Evolutionary conservation across 1,140 invertebrate species (phyloP), one percentile per base, ranked within the genome.

Genomic region (Nephila pilipes): DNA sequence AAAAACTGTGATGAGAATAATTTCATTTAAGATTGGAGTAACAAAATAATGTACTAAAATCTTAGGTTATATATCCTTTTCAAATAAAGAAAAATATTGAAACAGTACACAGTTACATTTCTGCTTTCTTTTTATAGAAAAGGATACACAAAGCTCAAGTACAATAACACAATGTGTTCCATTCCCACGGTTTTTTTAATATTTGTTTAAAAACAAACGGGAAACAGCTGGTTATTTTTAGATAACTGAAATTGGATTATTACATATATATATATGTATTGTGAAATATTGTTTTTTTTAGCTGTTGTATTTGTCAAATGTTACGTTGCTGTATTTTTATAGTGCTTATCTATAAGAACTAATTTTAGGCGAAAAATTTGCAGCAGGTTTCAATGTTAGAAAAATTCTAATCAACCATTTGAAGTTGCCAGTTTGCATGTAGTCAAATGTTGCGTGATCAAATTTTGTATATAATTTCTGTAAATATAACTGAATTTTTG

Each of bases 401-500:
- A 69, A 90, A 87, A 90, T 46, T 55, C 29, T 32, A 79, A 75
- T 69, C 32, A 55, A 80, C 29, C 65, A 90, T 65, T 85, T 92
- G 90, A 92, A 92, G 90, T 92, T 92, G 90, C 90, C 58, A 92
- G 60, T 92, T 92, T 92, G 90, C 90, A 85, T 92, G 79, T 92
- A 92, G 90, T 92, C 90, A 85, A 92, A 85, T 85, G 81, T 92
- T 92, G 46, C 22, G 90, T 92, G 81, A 85, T 92, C 57, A 92
- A 81, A 85, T 92, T 92, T 92, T 92, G 90, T 92, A 92, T 92
- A 92, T 92, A 92, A 92, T 92, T 92, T 92, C 5, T 92, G 90
- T 92, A 92, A 69, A 89, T 85, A 92, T 25, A 83, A 90, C 65
- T 79, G 36, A 58, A 92, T 92, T 92, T 90, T 85, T 85, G 90